A percentile compares a stretch with the other conserved stretches of the same genome.
These are phyloP conservation scores for Spilogale gracilis DNA, from an alignment of 2,113 vertebrate species.

Conservation along the genomic window DNA sequence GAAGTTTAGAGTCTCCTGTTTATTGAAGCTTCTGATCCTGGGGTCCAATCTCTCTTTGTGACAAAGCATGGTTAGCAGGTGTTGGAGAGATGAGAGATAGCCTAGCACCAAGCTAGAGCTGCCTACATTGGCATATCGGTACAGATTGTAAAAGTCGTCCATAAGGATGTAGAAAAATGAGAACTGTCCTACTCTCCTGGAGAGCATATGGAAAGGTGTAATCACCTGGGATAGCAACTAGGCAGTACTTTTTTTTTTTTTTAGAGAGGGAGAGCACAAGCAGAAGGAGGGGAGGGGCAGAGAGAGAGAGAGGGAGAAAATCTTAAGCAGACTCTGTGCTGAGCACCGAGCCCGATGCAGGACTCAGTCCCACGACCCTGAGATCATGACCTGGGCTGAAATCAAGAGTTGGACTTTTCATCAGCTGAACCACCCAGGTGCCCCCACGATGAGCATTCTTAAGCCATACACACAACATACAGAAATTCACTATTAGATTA, in stretches of 20 bases:
- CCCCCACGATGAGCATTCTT: not conserved
- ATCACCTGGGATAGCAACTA: too few species aligned
- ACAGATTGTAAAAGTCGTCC: not conserved
- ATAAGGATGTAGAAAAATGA: not conserved
- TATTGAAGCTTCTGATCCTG: not conserved
- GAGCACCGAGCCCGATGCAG: too few species aligned
- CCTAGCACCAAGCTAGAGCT: not conserved
- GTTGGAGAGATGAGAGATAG: not conserved
- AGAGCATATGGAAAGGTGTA: too few species aligned
- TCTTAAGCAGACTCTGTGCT: too few species aligned
- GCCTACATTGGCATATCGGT: not conserved
- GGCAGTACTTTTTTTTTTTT: too few species aligned
- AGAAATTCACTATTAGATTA: constrained; percentile 40
- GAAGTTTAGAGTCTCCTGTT: not conserved
- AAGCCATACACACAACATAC: constrained; percentile 55
- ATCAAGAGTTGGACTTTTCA: too few species aligned
- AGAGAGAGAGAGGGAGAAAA: too few species aligned
- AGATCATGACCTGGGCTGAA: too few species aligned
- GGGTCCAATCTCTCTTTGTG: not conserved
- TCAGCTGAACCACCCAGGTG: too few species aligned
- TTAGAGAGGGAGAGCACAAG: too few species aligned
- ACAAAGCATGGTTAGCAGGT: not conserved
- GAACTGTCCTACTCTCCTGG: not conserved
- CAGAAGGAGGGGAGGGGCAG: too few species aligned
- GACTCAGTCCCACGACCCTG: too few species aligned